Evolutionary conservation across 2,888 invertebrate genomes (phyloP), one percentile per base, ranked within the genome.

Genomic region (Julus scanicus): DNA sequence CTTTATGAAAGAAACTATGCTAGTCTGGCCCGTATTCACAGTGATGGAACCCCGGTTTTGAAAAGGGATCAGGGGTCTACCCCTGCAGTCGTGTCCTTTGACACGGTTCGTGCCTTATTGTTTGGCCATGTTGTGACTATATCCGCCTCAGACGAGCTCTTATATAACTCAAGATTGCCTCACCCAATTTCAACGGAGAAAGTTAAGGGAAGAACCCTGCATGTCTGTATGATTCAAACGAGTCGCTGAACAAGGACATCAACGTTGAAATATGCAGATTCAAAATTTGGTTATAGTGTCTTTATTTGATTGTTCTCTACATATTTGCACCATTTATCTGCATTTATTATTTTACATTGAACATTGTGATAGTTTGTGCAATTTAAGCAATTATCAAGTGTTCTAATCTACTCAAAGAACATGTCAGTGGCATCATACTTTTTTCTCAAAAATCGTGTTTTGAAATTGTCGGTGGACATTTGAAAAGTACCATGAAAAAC

Each of bases 71-170:
- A 84, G 84, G 84, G 84, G 84, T 39, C 84, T 84, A 44, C 48
- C 84, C 71, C 20, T 84, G 13, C 48, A 84, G 84, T 84, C 84
- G 84, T 84, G 84, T 84, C 84, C 84, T 84, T 84, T 84, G 84
- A 84, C 84, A 84, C 84, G 84, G 84, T 84, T 84, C 84, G 84
- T 84, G 84, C 84, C 84, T 29, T 84, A 84, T 84, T 84, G 84
- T 84, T 29, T n/a, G 17, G 84, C 44, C 29, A 71, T 71, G 71
- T 20, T 71, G 71, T 20, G 20, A 20, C 71, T 71, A 71, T 71
- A 71, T 71, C 71, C 71, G 71, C 71, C 71, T 71, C 71, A 71
- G 71, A 71, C 71, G 71, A 71, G 29, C 20, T 20, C 71, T 71
- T 71, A 71, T 29, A 11, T 71, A 71, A 71, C 29, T 71, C 71